Evolutionary conservation across 1,140 invertebrate species (phyloP), one percentile per base, ranked within the genome.

Genomic region (Ostrea denselamellosa): DNA sequence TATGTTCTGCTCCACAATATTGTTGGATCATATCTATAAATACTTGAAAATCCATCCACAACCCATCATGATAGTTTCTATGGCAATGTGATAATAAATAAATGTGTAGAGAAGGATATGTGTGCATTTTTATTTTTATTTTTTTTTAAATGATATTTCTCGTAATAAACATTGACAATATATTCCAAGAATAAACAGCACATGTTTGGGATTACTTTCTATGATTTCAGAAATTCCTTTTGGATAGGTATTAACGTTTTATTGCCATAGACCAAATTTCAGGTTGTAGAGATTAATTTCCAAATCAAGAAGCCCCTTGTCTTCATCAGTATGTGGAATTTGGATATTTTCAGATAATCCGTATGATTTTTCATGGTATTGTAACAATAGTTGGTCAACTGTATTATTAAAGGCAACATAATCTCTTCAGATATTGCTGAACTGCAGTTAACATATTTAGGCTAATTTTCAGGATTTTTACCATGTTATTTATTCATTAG

Each of bases 41-140:
- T 22, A 68, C 65, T 68, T 68, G 65, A 77, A 77, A 77, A 22
- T 77, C 68, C 68, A 77, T 77, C 68, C 68, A 77, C 22, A 77
- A 77, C 28, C 68, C 68, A 77, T 77, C 68, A 28, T 77, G 68
- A 34, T 77, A 77, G 68, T 28, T 77, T 77, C 68, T 77, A 34
- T 77, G 68, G 68, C 68, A 77, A 77, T 77, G 68, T 77, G 68
- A 77, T 77, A 77, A 77, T 77, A 77, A 62, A 62, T 62, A 62
- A 77, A 77, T 77, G 68, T 77, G 68, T 77, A 77, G 68, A 77
- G 68, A 77, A 77, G 68, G 68, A 25, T 77, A 77, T 77, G 68
- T 77, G 22, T 77, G 68, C 25, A 77, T 77, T 77, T 68, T 28
- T 77, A 28, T 77, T 19, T 19, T 62, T n/a, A 62, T 62, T 77